Evolutionary conservation across 2,888 invertebrate genomes (phyloP), one percentile per base, ranked within the genome.

Genomic region (Megamerina dolium): DNA sequence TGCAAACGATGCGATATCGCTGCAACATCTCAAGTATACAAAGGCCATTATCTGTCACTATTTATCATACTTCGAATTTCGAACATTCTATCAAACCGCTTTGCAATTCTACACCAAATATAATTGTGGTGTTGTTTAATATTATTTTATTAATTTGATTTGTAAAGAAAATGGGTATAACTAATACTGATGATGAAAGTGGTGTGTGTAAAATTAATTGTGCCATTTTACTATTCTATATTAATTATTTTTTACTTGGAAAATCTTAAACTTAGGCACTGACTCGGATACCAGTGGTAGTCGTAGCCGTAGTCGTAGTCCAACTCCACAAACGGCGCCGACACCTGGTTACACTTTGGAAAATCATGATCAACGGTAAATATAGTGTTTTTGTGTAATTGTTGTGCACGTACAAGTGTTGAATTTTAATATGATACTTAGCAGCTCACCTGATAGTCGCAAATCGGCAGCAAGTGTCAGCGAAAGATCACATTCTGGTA

Each of bases 401-500:
- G 12, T 37, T 6, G 6, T 5, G 18, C 19, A 21, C 17, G 12
- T 35, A 17, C n/a, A 37, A 6, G 4, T 27, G 9, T 33, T 27
- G 2, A 4, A 19, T 21, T 30, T 20, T 20, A 9, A 26, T 13
- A 9, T 5, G 39, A 19, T 12, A 33, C 3, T 10, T 23, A 12
- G 32, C 14, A 65, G 63, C 12, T 59, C 66, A 3, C 63, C 61
- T 4, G 48, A 32, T 2, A 64, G 59, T 37, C 56, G 37, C 1
- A 64, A 59, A n/a, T 63, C 64, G n/a, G n/a, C n/a, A 6, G 64
- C 56, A 2, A 64, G 59, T 34, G 61, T 55, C 5, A 64, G 61
- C 35, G 62, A 56, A 10, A 55, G 57, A 9, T 78, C 78, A 1
- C 56, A 50, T 12, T 62, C 60, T 2, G 76, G 75, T 47, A 75